These are phyloP conservation scores for Drosophila obscura DNA, from an alignment of 1,140 invertebrate genomes.

Conservation along the genomic window DNA sequence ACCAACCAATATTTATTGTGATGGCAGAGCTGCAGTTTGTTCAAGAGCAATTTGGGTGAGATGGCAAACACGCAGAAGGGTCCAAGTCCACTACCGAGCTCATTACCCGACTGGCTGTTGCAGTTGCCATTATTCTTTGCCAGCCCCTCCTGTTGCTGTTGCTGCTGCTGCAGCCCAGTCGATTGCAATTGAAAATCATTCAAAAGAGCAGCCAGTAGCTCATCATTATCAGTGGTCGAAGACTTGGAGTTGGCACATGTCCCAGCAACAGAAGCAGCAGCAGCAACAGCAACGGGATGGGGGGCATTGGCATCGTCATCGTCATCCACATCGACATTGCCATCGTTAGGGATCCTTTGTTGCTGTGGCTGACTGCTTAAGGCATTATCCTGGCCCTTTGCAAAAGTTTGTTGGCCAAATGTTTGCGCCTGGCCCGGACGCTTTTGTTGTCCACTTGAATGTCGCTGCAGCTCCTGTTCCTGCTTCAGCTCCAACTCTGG, in stretches of 20 bases:
- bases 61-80: slow-evolving; percentile 74
- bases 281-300: too few relatives aligned
- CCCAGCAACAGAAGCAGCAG: slow-evolving; percentile 30
- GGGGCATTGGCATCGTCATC: not conserved
- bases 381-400: slow-evolving; percentile 81
- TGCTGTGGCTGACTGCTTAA: slow-evolving; percentile 76
- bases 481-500: slow-evolving; percentile 20
- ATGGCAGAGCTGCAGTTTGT: slow-evolving; percentile 80
- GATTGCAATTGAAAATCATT: slow-evolving; percentile 84
- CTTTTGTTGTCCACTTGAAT: slow-evolving; percentile 80
- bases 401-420: slow-evolving; percentile 80
- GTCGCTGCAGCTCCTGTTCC: slow-evolving; percentile 48
- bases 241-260: slow-evolving; percentile 69
- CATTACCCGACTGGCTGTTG: slow-evolving; percentile 54
- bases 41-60: slow-evolving; percentile 83
- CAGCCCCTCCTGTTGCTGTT: slow-evolving; percentile 5
- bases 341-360: slow-evolving; percentile 78
- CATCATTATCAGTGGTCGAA: slow-evolving; percentile 81
- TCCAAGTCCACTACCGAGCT: slow-evolving; percentile 42
- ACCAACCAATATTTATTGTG: slow-evolving; percentile 84
- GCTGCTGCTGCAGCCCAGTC: slow-evolving; percentile 60
- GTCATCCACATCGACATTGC: slow-evolving; percentile 25
- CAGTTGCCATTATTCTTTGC: slow-evolving; percentile 27
- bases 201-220: slow-evolving; percentile 83
- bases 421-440: slow-evolving; percentile 66